Base-by-base conservation (phyloP, 2,888 invertebrate genomes). In the Chymomyza caudatula region DNA sequence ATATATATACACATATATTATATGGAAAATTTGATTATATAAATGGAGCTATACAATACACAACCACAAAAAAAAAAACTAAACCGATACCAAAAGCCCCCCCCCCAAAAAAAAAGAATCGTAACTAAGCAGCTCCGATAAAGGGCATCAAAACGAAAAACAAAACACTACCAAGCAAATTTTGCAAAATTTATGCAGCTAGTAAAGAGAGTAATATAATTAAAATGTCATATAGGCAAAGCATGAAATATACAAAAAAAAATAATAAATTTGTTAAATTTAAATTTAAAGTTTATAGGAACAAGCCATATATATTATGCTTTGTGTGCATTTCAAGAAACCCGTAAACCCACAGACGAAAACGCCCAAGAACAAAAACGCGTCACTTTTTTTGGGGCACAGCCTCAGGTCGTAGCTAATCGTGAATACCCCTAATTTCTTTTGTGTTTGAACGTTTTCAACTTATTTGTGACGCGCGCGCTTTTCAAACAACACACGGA, bases 301-400 rank as follows among this genome's bases (percentile, higher is more conserved):
- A 19, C 47, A 47, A 20, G 5, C 19, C 6, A 49, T 20, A 51
- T 13, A 77, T 84, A 81, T 75, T 84, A 70, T 81, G 85, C 82
- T 84, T 77, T 81, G 73, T 81, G 85, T 81, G 80, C 82, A 84
- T 81, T 81, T 67, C 70, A 73, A 73, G 77, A 69, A 74, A 56
- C 0, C 51, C 51, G 17, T 15, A 44, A 44, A 15, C 44, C 44
- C 81, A 76, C 78, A 73, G 65, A 65, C 65, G 55, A 43, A 51
- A 15, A 1, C 1, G n/a, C n/a, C n/a, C n/a, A 51, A 51, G 22
- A 51, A 51, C 17, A 15, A 5, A 25, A 5, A 25, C 25, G 5
- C 25, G 17, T 5, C 57, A n/a, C n/a, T n/a, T n/a, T n/a, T n/a
- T n/a, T n/a, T n/a, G 74, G 71, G 79, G 67, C 71, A 25, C 69